phyloP scores from a whole-genome alignment of 2,888 invertebrate genomes.

The Desoria tigrina region DNA sequence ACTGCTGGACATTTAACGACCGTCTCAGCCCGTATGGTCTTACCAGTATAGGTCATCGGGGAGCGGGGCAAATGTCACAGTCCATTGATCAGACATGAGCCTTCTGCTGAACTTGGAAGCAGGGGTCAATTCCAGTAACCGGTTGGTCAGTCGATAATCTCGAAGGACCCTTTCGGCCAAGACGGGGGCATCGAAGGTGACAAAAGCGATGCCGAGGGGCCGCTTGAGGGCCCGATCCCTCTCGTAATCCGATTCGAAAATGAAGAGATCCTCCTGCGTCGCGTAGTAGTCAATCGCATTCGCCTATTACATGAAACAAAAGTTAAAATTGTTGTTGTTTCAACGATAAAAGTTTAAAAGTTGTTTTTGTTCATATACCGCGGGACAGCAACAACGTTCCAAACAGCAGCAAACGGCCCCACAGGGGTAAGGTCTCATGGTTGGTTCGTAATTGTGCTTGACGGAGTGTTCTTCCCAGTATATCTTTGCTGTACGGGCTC shows the following conservation, averaged over 20 bases:
- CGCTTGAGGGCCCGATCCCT: slow-evolving; percentile 74
- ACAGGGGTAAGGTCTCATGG: slow-evolving; percentile 70
- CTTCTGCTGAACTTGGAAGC: slow-evolving; percentile 59
- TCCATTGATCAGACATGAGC: slow-evolving; percentile 72
- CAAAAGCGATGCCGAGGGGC: slow-evolving; percentile 86
- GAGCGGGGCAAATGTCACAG: slow-evolving; percentile 80
- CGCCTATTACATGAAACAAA: slow-evolving; percentile 30
- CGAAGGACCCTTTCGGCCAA: slow-evolving; percentile 56
- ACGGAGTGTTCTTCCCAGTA: slow-evolving; percentile 70
- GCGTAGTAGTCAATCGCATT: slow-evolving; percentile 86
- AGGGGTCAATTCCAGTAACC: slow-evolving; percentile 58
- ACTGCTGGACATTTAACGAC: too few relatives aligned
- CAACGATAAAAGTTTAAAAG: too few relatives aligned
- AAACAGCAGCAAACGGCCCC: slow-evolving; percentile 72
- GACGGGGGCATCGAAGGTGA: slow-evolving; percentile 68
- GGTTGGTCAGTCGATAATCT: slow-evolving; percentile 55
- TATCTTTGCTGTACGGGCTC: slow-evolving; percentile 1
- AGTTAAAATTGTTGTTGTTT: too few relatives aligned
- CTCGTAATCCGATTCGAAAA: slow-evolving; percentile 75
- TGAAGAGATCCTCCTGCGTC: slow-evolving; percentile 73
- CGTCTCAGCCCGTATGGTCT: too few relatives aligned
- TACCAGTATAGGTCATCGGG: slow-evolving; percentile 89
- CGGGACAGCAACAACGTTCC: slow-evolving; percentile 60
- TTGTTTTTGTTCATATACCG: too few relatives aligned
- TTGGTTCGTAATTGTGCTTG: slow-evolving; percentile 68